These are phyloP conservation scores for Myrmophylax atrothorax DNA, from an alignment of 2,113 vertebrate species.

Conservation along the genomic window DNA sequence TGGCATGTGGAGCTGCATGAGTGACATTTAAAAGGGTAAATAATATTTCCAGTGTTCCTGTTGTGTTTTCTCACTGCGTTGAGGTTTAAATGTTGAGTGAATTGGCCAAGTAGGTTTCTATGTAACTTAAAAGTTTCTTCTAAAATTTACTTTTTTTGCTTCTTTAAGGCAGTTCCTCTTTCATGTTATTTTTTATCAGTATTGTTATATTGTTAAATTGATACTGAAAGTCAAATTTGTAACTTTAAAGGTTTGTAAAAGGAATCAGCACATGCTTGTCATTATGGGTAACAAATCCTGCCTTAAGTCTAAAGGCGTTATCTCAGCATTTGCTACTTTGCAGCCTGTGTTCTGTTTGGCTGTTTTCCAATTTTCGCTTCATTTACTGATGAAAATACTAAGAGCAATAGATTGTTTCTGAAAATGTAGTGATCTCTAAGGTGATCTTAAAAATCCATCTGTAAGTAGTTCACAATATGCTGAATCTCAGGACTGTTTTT, in stretches of 20 bases:
- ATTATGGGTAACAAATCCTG: not conserved
- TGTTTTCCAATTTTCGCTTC: not conserved
- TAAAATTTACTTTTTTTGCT: not conserved
- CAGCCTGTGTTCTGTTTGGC: not conserved
- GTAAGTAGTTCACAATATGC: not conserved
- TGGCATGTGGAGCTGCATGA: not conserved
- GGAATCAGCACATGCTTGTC: not conserved
- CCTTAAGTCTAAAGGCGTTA: fast-evolving
- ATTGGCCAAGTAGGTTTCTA: not conserved
- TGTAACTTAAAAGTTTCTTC: not conserved
- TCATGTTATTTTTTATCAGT: not conserved
- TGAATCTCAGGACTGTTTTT: not conserved
- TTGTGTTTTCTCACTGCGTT: not conserved
- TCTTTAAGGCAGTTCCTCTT: not conserved
- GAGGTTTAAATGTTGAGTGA: not conserved
- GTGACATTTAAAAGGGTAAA: not conserved
- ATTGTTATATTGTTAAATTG: not conserved
- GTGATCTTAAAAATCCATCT: not conserved
- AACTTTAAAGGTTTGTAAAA: not conserved
- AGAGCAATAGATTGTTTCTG: not conserved
- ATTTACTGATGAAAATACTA: not conserved
- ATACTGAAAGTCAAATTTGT: not conserved
- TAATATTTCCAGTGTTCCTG: not conserved
- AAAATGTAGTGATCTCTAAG: not conserved
- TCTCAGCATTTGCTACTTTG: not conserved